Percentiles rank a stretch among this genome's conserved stretches.
Conservation (phyloP, 2,113 vertebrate genomes). For the Otolemur garnettii region DNA sequence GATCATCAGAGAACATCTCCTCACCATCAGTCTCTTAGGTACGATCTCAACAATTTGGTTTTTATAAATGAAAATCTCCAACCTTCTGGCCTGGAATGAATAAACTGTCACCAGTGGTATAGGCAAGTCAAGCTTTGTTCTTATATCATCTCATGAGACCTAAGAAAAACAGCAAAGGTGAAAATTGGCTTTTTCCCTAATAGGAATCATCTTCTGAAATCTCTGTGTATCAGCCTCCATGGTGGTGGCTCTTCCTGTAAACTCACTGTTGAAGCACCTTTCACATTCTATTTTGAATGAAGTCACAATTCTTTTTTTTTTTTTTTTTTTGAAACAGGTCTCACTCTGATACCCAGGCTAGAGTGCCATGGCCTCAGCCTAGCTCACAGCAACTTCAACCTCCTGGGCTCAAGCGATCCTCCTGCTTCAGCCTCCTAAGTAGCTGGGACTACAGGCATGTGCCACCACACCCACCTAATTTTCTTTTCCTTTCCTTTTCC, state of each 20-base stretch:
- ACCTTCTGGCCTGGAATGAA: neutral
- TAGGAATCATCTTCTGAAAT: neutral
- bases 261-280: neutral
- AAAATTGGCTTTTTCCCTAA: neutral
- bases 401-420: no score
- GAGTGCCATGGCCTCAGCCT: no score
- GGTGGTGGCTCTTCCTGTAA: neutral
- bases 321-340: no score
- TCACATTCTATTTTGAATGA: constrained; percentile 1
- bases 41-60: neutral
- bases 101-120: neutral
- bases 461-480: no score
- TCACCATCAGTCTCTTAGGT: neutral
- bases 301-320: neutral
- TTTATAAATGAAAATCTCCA: neutral
- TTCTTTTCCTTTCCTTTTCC: no score
- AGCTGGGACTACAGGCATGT: no score
- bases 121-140: neutral
- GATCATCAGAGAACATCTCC: neutral
- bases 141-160: neutral
- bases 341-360: no score
- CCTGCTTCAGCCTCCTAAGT: no score
- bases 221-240: neutral
- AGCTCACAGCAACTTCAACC: no score
- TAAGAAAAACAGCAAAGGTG: neutral